Evolutionary conservation across 2,797 vertebrate genomes (phyloP), one percentile per base, ranked within the genome.

Genomic region (Sylvia borin): DNA sequence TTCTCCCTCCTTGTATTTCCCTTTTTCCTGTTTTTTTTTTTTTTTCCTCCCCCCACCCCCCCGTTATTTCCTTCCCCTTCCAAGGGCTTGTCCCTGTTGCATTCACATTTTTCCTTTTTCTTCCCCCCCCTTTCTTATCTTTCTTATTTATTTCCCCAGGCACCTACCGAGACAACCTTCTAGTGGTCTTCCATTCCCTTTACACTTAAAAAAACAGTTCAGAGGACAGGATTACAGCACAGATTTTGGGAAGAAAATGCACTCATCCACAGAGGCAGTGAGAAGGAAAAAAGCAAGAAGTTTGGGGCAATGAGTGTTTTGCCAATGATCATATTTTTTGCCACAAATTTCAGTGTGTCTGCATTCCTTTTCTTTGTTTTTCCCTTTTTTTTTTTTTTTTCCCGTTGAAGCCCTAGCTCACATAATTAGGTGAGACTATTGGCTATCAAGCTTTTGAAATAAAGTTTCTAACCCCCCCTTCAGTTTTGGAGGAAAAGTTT

Each of bases 361-460:
- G 34, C 2, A 7, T 87, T 89, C 26, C 27, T 78, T 87, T 78
- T 5, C 5, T 40, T 64, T 47, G 11, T 27, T 32, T 24, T 2
- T 1, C 7, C 4, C 5, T 1, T 0, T 2, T 11, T 10, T 45
- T 43, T 14, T 70, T n/a, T 26, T 32, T 7, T 9, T 2, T 4
- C 1, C 4, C 26, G 21, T 29, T 48, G 26, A 91, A 93, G 42
- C 15, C 19, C 9, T 7, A 45, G 34, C 9, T 81, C 4, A 0
- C 75, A 16, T 70, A 89, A 91, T 82, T 92, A 94, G 51, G 86
- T 91, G 91, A 92, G 47, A 91, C 36, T 86, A 62, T 92, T 94
- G 88, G 92, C 91, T 78, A 61, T 81, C 5, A 2, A 11, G 34
- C 50, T 68, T 90, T 71, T 8, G 7, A 86, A 92, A 68, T 29